phyloP scores from a whole-genome alignment of 2,113 vertebrate genomes.

The Myocastor coypus region DNA sequence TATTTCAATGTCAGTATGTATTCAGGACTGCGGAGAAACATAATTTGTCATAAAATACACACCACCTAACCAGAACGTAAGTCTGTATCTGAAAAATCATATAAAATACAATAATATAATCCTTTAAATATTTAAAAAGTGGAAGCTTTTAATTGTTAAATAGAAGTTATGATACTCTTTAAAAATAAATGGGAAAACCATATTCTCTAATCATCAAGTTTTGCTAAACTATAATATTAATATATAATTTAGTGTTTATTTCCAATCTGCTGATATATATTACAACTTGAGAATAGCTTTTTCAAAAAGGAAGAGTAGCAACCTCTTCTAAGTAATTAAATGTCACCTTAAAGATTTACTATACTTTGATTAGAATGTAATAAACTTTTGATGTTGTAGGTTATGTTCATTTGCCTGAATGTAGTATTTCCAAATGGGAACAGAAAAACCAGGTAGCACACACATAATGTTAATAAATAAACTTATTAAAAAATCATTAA shows the following conservation, averaged over 20 bases:
- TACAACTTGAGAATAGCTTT: not conserved
- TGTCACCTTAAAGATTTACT: constrained; percentile 14
- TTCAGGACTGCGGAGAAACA: not conserved
- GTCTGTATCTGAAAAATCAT: constrained; percentile 14
- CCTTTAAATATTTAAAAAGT: constrained; percentile 54
- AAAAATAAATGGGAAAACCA: constrained; percentile 34
- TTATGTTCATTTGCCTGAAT: constrained; percentile 49
- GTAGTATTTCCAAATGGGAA: not conserved
- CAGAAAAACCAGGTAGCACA: constrained; percentile 24
- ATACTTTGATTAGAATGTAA: not conserved
- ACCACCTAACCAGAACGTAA: not conserved
- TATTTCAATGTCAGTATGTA: not conserved
- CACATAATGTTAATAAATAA: not conserved
- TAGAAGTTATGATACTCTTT: constrained; percentile 4
- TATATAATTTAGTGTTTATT: constrained; percentile 54
- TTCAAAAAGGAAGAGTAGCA: not conserved
- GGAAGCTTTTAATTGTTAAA: not conserved
- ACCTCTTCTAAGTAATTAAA: constrained; percentile 10
- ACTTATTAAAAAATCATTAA: constrained; percentile 44
- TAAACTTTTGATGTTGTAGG: not conserved
- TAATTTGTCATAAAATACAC: not conserved
- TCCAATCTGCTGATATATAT: constrained; percentile 33
- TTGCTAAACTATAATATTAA: constrained; percentile 31
- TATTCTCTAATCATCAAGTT: constrained; percentile 45
- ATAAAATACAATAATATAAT: not conserved